Base-by-base conservation (phyloP, 1,140 invertebrate species). In the Caenorhabditis brenneri region DNA sequence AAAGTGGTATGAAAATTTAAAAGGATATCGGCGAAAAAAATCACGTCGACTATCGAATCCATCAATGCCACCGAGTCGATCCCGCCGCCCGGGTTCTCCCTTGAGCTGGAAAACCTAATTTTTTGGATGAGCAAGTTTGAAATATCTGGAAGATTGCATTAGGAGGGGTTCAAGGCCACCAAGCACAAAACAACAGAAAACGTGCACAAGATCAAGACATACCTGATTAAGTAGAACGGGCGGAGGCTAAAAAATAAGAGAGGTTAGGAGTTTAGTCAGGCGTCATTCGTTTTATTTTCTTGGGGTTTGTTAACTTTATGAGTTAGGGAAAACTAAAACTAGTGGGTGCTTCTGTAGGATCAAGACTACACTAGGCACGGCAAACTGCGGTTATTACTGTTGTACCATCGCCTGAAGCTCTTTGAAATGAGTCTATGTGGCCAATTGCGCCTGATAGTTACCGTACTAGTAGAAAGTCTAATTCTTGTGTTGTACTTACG, bases 1-100 rank as follows among this genome's bases (percentile, higher is more conserved):
- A 99, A 99, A 80, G 98, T 99, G 83, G 98, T 99, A 93, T 99
- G 98, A 93, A 99, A 99, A 93, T 99, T 99, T 90, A 99, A 94
- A 90, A 99, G 96, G 92, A 99, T 99, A 93, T 99, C 98, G 92
- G 99, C 97, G 93, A 99, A 99, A 93, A 99, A 99, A 89, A 99
- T 97, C 81, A 99, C 97, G 92, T 99, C 98, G 86, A 99, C 98
- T 89, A 99, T 98, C 86, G 96, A 98, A 92, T 98, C 96, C 90
- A 97, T 96, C 60, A 99, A 93, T 84, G 95, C 96, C 65, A 99
- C 96, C 92, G 98, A 97, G 92, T 99, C 98, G 92, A 96, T 97
- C 83, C 99, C 88, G 5, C 55, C 33, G 12, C 86, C 80, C n/a
- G 79, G 85, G 24, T 79, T 80, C 69, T 90, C 83, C 58, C 83